These are phyloP conservation scores for Hipparchia semele DNA, from an alignment of 2,888 invertebrate species.

Conservation along the genomic window DNA sequence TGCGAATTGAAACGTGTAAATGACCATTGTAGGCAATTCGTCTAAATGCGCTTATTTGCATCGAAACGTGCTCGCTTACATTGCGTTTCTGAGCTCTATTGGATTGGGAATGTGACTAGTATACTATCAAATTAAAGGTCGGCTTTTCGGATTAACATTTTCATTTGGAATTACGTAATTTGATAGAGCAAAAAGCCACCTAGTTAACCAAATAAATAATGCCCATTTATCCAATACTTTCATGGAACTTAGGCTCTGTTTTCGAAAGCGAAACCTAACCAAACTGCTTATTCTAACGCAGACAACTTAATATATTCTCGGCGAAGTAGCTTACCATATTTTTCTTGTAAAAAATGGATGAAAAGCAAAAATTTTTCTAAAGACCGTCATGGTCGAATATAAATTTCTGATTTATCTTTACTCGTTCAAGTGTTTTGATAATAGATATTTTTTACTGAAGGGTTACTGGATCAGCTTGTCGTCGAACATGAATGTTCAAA, in stretches of 20 bases:
- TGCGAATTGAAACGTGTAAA: conserved; percentile 74
- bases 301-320: too few relatives aligned
- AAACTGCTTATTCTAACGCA: too few relatives aligned
- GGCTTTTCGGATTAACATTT: not conserved
- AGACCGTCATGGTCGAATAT: not conserved
- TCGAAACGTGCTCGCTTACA: conserved; percentile 67
- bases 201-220: not conserved
- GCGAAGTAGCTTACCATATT: not conserved
- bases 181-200: not conserved
- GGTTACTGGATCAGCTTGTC: conserved; percentile 57
- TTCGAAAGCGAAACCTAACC: too few relatives aligned
- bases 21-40: conserved; percentile 70
- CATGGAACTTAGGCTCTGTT: too few relatives aligned
- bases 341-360: too few relatives aligned
- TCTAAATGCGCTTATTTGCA: conserved; percentile 75
- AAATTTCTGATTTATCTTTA: conserved; percentile 51
- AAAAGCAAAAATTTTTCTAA: too few relatives aligned
- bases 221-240: too few relatives aligned
- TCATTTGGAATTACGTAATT: not conserved
- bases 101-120: conserved; percentile 55
- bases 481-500: conserved; percentile 53
- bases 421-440: conserved; percentile 51
- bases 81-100: conserved; percentile 55
- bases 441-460: conserved; percentile 54
- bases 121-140: conserved; percentile 24